Percentiles rank a stretch among this genome's conserved stretches.
These are phyloP conservation scores for Scaptomyza tumidula DNA, from an alignment of 2,888 invertebrate genomes.

Conservation along the genomic window DNA sequence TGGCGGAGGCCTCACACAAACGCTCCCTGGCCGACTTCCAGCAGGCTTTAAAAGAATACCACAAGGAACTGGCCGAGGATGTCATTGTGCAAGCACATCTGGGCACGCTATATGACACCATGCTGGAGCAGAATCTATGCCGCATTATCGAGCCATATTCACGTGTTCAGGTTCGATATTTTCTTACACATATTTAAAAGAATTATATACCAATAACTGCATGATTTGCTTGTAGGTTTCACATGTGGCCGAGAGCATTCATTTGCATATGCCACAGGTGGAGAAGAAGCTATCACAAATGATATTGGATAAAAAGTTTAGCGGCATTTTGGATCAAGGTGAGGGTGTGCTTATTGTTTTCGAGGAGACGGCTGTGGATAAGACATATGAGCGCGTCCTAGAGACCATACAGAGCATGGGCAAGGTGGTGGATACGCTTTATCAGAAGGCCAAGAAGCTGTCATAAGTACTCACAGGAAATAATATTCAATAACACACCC, in stretches of 20 bases:
- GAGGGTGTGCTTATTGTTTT: conserved; percentile 99
- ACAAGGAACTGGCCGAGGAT: conserved; percentile 96
- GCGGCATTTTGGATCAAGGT: conserved; percentile 99
- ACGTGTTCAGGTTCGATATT: conserved; percentile 90
- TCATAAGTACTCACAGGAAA: conserved; percentile 87
- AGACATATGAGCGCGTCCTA: conserved; percentile 98
- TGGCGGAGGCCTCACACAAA: conserved; percentile 98
- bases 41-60: conserved; percentile 93
- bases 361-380: conserved; percentile 96
- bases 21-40: conserved; percentile 99
- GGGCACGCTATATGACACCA: conserved; percentile 97
- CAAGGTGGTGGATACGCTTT: conserved; percentile 99
- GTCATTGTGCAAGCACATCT: conserved; percentile 98
- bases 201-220: too few species aligned
- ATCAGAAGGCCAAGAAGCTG: conserved; percentile 99
- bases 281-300: conserved; percentile 99
- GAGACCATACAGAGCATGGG: conserved; percentile 99
- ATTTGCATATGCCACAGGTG: conserved; percentile 94
- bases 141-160: conserved; percentile 99
- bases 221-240: conserved; percentile 86
- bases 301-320: conserved; percentile 99
- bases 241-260: conserved; percentile 95
- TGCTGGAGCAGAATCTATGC: conserved; percentile 99
- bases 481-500: conserved; percentile 7
- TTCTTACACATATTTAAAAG: too few species aligned